Conservation (phyloP, 2,113 vertebrate genomes). For the Lepidothrix coronata region DNA sequence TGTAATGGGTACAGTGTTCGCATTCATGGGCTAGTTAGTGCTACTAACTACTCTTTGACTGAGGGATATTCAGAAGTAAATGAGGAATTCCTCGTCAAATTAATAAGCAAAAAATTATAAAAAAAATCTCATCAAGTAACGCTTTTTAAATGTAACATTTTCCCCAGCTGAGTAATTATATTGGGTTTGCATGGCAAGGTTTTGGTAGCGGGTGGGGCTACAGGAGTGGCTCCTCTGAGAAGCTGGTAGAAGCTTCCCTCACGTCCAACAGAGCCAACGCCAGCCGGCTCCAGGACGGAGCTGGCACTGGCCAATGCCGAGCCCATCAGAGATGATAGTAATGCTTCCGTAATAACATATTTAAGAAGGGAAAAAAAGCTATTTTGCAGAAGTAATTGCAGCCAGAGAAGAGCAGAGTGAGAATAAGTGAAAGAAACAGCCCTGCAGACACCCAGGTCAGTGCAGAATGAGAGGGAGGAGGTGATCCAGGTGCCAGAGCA, state of each 20-base stretch:
- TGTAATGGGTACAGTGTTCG: background rate
- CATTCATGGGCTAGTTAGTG: background rate
- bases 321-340: background rate
- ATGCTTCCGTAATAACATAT: background rate
- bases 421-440: background rate
- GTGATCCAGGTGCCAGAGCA: background rate
- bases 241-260: background rate
- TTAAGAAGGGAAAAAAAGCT: background rate
- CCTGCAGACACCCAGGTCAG: background rate
- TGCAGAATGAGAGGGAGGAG: background rate
- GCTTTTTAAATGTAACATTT: background rate
- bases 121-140: background rate
- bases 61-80: background rate
- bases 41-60: background rate
- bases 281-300: background rate
- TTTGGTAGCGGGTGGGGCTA: fast-evolving
- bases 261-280: background rate
- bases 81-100: background rate
- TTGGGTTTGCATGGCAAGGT: background rate
- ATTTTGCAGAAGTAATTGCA: background rate
- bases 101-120: background rate
- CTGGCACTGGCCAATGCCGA: background rate
- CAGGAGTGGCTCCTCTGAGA: background rate
- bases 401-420: background rate
- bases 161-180: background rate